Base-by-base conservation (phyloP, 2,797 vertebrate genomes). In the Onychomys leucogaster region DNA sequence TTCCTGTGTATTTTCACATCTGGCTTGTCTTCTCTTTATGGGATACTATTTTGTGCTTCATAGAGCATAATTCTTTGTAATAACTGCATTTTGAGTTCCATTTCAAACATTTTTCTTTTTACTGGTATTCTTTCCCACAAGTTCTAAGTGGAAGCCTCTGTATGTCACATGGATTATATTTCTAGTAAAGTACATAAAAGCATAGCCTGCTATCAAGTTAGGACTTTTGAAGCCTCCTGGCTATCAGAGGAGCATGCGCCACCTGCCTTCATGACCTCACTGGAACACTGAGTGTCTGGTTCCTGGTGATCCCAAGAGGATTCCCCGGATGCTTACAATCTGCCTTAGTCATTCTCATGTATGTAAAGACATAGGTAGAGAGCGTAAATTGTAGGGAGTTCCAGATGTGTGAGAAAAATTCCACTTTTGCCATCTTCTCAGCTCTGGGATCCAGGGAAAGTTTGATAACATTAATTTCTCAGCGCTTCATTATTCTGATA, bases 121-220 rank as follows among this genome's bases (percentile, higher is more conserved):
- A 77, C 23, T 67, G 13, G 32, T 32, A 8, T 94, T 7, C 6
- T 41, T 27, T 34, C 4, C 19, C 43, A 67, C 5, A 49, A 13
- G 6, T 5, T 80, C 77, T 75, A 83, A 76, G 41, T 77, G 41
- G 37, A 85, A 65, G n/a, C 5, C 7, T 91, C 29, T 59, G 5
- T 23, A 96, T 82, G 7, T 46, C 71, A 12, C 82, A 19, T 71
- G 84, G 55, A 86, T 65, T 43, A 55, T 34, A 14, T 71, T 87
- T 90, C 69, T 87, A 77, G 52, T 85, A 71, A 81, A 91, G 57
- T 37, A 34, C 52, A 52, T 55, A 43, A 96, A 94, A 75, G 4
- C 6, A 52, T 61, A 80, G 21, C 37, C 85, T 69, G n/a, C 0
- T 13, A 71, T 41, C 8, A 89, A 84, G 32, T 34, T 13, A 65